Evolutionary conservation across 64 coral and sea anemone species (phyloP), one percentile per base, ranked within the genome.

Genomic region (Acropora tenuis): DNA sequence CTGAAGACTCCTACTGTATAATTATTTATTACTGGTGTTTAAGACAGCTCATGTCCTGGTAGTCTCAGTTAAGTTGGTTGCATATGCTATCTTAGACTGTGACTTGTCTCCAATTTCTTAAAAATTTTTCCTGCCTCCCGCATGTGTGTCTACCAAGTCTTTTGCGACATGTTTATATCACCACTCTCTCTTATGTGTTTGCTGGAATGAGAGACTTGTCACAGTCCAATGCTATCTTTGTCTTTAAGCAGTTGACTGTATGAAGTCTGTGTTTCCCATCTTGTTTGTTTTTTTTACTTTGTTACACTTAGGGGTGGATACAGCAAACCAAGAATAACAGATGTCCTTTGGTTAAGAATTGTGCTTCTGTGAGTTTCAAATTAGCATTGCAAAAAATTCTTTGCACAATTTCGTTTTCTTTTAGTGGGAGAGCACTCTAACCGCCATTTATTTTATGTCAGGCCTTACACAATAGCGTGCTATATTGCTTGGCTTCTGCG

Each of bases 281-380:
- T 75, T 63, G 12, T 2, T 57, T 12, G 47, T 59, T 3, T 13
- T 59, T 93, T 41, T 80, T 18, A 19, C 40, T 90, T 69, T 47
- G 7, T 71, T 78, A 0, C 18, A 2, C 76, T 55, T 65, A 96
- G 95, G 50, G 95, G 95, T 52, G 95, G 95, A 72, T 85, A 94
- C 80, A 90, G 91, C 45, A 97, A 97, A 76, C 95, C 95, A 72
- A 97, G 92, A 83, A 80, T 97, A 57, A 58, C 81, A 53, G 91
- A 97, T 88, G 92, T 97, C 19, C 74, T 97, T 10, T 97, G 95
- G 95, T 46, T 97, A 17, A 93, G 92, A 67, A 97, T 97, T 55
- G 68, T 94, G 8, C 47, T 91, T 41, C 83, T 90, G 93, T 95
- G 90, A 88, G 89, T 81, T 71, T 15, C 1, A 20, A 57, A 71